These are phyloP conservation scores for Choloepus didactylus DNA, from an alignment of 2,797 vertebrate genomes.

Conservation along the genomic window DNA sequence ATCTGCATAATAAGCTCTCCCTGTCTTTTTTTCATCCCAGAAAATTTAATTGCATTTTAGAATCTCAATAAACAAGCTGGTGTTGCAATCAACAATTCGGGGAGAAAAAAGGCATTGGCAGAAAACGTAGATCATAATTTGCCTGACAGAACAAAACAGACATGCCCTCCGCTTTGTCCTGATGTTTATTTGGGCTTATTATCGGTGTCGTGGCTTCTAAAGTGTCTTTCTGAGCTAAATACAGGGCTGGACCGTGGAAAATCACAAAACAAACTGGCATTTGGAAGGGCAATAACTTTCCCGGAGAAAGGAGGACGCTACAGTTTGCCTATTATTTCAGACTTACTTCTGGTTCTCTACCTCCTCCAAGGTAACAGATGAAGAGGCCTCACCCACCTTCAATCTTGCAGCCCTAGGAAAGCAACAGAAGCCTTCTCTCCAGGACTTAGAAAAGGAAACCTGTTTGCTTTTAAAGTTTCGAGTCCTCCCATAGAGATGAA, in stretches of 20 bases:
- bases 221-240: conserved; percentile 84
- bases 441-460: conserved; percentile 68
- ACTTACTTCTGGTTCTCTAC: conserved; percentile 88
- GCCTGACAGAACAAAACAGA: conserved; percentile 78
- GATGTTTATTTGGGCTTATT: conserved; percentile 81
- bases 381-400: conserved; percentile 77
- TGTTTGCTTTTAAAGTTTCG: conserved; percentile 65
- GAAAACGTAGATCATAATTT: conserved; percentile 82
- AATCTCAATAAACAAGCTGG: conserved; percentile 69
- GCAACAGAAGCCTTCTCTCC: conserved; percentile 56
- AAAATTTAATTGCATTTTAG: conserved; percentile 54
- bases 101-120: neutral
- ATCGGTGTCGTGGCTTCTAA: conserved; percentile 79
- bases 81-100: conserved; percentile 67
- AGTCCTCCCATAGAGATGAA: conserved; percentile 67
- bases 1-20: neutral
- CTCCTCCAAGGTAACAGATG: conserved; percentile 86
- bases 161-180: conserved; percentile 84
- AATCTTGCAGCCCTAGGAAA: conserved; percentile 5
- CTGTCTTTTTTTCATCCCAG: neutral
- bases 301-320: conserved; percentile 76
- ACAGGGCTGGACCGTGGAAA: conserved; percentile 86
- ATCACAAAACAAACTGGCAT: conserved; percentile 88
- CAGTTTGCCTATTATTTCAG: conserved; percentile 82
- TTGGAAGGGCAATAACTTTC: conserved; percentile 82